phyloP scores from a whole-genome alignment of 2,797 vertebrate species.

The Phoebastria nigripes region DNA sequence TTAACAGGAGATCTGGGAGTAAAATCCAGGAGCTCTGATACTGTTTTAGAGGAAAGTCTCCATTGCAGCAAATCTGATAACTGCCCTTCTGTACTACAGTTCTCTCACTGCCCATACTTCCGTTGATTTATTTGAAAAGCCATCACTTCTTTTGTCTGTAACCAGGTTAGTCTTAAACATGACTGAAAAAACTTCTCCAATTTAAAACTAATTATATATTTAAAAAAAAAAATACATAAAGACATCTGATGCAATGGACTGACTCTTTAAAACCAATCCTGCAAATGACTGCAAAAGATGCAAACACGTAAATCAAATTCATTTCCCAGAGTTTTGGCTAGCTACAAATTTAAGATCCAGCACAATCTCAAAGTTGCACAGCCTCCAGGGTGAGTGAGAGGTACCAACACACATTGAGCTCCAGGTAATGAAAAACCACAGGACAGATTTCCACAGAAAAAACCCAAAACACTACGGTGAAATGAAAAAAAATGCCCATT shows the following conservation, averaged over 20 bases:
- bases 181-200: background rate
- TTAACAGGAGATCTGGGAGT: background rate
- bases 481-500: background rate
- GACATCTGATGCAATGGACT: background rate
- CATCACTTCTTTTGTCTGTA: background rate
- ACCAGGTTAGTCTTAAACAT: background rate
- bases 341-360: background rate
- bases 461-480: background rate
- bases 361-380: background rate
- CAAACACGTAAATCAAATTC: background rate
- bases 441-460: background rate
- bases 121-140: background rate
- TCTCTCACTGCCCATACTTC: background rate
- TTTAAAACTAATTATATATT: background rate
- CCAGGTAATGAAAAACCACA: background rate
- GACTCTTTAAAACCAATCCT: background rate
- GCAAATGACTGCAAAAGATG: background rate
- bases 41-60: background rate
- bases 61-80: background rate
- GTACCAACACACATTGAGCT: background rate
- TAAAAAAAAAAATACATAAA: background rate
- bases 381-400: background rate
- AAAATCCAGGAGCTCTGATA: background rate
- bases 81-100: rapidly evolving
- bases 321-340: background rate